phyloP scores from a whole-genome alignment of 2,888 invertebrate genomes.

The Acholoe squamosa region DNA sequence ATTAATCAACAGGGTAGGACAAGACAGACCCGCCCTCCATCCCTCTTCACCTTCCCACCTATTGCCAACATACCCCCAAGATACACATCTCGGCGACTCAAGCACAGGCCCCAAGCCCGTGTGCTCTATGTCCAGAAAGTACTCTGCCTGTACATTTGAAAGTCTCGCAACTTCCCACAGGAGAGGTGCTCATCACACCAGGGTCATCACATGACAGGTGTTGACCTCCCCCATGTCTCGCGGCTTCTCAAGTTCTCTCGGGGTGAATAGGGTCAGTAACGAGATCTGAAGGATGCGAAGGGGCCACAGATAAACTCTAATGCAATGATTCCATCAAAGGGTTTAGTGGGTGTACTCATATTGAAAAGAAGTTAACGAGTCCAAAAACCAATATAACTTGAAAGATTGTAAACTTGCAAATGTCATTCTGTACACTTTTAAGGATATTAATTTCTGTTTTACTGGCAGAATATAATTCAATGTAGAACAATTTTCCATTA shows the following conservation, averaged over 20 bases:
- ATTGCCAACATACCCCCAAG: too few species aligned
- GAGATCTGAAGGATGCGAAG: slow-evolving; percentile 32
- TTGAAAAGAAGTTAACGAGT: too few species aligned
- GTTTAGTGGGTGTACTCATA: too few species aligned
- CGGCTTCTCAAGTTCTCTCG: slow-evolving; percentile 13
- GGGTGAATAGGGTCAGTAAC: background rate
- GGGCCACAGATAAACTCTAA: background rate
- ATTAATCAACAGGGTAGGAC: background rate
- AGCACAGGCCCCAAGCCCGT: too few species aligned
- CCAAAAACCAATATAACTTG: too few species aligned
- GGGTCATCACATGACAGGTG: background rate
- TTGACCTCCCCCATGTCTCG: slow-evolving; percentile 35
- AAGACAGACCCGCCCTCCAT: background rate
- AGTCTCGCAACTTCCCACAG: background rate
- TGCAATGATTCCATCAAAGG: background rate
- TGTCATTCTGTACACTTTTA: too few species aligned
- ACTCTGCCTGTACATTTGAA: background rate
- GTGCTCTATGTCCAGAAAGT: background rate
- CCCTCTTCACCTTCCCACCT: background rate
- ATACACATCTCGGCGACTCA: background rate
- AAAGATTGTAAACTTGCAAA: too few species aligned
- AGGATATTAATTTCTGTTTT: too few species aligned
- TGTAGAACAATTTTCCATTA: too few species aligned
- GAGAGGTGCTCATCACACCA: background rate
- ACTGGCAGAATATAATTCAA: too few species aligned